Conservation (phyloP, 2,797 vertebrate species). For the Siniperca undulata region DNA sequence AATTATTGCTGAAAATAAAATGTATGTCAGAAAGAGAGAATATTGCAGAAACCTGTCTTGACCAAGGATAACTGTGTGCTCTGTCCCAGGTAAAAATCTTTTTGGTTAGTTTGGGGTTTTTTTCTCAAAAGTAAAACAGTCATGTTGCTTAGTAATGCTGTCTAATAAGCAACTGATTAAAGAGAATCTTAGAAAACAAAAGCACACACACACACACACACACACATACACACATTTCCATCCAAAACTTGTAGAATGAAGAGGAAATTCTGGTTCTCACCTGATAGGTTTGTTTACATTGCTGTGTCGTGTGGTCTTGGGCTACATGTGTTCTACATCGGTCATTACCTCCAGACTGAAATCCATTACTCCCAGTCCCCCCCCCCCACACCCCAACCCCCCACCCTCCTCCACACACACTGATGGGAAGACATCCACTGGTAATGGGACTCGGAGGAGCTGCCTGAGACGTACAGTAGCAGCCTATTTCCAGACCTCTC, state of each 20-base stretch:
- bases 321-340: background rate
- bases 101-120: background rate
- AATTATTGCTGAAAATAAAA: background rate
- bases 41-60: background rate
- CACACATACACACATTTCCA: too few relatives aligned
- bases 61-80: background rate
- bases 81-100: too few relatives aligned
- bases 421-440: conserved; percentile 70
- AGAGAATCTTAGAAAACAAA: background rate
- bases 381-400: too few relatives aligned
- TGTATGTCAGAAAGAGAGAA: background rate
- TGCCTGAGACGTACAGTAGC: conserved; percentile 55
- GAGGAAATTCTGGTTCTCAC: background rate
- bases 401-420: conserved; percentile 26
- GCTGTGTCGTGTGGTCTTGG: background rate
- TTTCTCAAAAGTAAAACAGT: background rate
- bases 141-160: background rate
- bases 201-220: too few relatives aligned
- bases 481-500: conserved; percentile 56
- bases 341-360: conserved; percentile 51
- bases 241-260: too few relatives aligned
- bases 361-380: conserved; percentile 40
- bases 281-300: background rate
- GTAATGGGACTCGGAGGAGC: conserved; percentile 72
- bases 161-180: background rate